A percentile compares a stretch with the other conserved stretches of the same genome.
Conservation (phyloP, 2,113 vertebrate genomes). For the Cryptoleucopteryx plumbea region DNA sequence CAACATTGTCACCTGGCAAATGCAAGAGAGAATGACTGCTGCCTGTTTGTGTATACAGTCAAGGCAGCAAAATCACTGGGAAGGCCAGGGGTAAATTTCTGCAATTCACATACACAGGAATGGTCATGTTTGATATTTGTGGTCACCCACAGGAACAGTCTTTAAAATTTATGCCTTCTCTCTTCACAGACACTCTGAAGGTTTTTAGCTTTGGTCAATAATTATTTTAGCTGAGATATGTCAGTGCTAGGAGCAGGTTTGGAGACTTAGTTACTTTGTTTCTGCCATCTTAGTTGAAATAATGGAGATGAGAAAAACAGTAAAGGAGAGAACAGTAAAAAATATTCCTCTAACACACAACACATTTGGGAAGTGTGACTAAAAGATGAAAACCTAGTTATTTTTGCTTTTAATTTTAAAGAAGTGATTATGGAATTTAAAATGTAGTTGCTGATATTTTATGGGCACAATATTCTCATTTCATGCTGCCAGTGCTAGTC, state of each 20-base stretch:
- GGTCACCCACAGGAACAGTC: neutral
- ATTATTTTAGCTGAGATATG: neutral
- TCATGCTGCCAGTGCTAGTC: neutral
- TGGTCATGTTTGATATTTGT: neutral
- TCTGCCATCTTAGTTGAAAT: neutral
- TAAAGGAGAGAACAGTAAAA: neutral
- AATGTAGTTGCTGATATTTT: neutral
- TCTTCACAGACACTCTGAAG: neutral
- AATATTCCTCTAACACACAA: neutral
- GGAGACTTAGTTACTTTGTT: neutral
- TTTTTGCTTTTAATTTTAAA: neutral
- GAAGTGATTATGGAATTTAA: neutral
- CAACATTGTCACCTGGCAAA: neutral
- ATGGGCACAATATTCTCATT: neutral
- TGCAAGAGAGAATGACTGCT: rapidly evolving
- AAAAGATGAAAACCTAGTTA: neutral
- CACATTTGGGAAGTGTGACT: neutral
- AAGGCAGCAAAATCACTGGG: neutral
- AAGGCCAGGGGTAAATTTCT: neutral
- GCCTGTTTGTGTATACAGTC: neutral
- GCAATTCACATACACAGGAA: rapidly evolving
- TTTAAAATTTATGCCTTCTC: neutral
- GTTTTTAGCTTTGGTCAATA: neutral
- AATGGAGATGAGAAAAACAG: neutral
- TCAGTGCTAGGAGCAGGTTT: neutral